Evolutionary conservation across 2,113 vertebrate species (phyloP).

Genomic region (Nipponia nippon): DNA sequence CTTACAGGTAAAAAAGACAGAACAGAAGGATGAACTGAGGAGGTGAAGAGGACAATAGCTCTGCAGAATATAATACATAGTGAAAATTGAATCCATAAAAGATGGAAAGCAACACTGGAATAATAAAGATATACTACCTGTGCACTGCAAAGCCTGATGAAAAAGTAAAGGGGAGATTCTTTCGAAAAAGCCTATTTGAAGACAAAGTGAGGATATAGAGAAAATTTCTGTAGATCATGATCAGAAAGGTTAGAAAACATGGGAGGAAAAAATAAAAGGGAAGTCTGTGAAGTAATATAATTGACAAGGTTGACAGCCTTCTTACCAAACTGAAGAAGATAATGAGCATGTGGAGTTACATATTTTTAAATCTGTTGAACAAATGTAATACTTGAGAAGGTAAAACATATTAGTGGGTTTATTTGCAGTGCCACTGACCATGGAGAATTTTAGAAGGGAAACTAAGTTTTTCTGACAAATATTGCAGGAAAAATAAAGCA

Average conservation of each 20-base stretch:
- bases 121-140: constrained; percentile 31
- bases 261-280: neutral
- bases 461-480: neutral
- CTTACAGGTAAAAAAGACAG: neutral
- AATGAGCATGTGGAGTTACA: constrained; percentile 18
- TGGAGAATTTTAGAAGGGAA: neutral
- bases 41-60: constrained; percentile 51
- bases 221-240: neutral
- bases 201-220: neutral
- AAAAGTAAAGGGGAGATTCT: constrained; percentile 16
- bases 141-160: constrained; percentile 1
- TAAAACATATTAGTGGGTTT: neutral
- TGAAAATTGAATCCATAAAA: constrained; percentile 37
- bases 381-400: neutral
- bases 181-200: constrained; percentile 22
- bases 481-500: neutral
- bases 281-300: constrained; percentile 14
- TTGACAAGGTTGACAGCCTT: constrained; percentile 33
- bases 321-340: neutral
- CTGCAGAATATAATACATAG: constrained; percentile 24
- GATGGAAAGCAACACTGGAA: constrained; percentile 34
- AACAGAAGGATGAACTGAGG: constrained; percentile 19
- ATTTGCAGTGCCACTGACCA: neutral
- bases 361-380: constrained; percentile 9
- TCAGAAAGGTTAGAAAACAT: constrained; percentile 38